Conservation (phyloP, 2,888 invertebrate genomes). For the Mesoligia furuncula region DNA sequence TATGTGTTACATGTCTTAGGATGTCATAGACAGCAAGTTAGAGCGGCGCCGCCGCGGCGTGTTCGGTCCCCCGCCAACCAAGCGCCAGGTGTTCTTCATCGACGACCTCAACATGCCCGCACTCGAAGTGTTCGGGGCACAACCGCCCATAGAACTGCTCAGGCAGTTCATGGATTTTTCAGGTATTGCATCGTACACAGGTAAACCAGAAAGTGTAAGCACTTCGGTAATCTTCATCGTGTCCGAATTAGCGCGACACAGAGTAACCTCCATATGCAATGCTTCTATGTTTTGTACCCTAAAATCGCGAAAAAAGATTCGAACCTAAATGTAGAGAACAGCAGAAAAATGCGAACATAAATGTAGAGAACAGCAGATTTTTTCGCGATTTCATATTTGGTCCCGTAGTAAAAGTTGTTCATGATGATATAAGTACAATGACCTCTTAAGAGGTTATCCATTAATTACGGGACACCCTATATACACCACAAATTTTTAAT, state of each 20-base stretch:
- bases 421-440: too few relatives aligned
- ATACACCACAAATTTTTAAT: too few relatives aligned
- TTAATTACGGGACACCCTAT: too few relatives aligned
- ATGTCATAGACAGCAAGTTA: slow-evolving; percentile 94
- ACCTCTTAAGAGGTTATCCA: too few relatives aligned
- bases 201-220: neutral
- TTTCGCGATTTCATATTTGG: too few relatives aligned
- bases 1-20: slow-evolving; percentile 80
- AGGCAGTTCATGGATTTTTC: slow-evolving; percentile 96
- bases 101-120: slow-evolving; percentile 98
- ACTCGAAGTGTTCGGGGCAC: slow-evolving; percentile 96
- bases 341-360: too few relatives aligned
- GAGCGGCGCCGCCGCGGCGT: slow-evolving; percentile 95
- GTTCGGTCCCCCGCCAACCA: slow-evolving; percentile 95
- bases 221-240: neutral
- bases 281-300: neutral
- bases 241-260: neutral
- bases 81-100: slow-evolving; percentile 95
- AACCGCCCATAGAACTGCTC: slow-evolving; percentile 96
- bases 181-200: slow-evolving; percentile 84
- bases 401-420: too few relatives aligned
- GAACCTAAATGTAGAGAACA: too few relatives aligned
- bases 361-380: too few relatives aligned
- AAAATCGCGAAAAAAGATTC: too few relatives aligned
- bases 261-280: neutral